phyloP scores from a whole-genome alignment of 2,797 vertebrate genomes.

The Enteromius mattozi region DNA sequence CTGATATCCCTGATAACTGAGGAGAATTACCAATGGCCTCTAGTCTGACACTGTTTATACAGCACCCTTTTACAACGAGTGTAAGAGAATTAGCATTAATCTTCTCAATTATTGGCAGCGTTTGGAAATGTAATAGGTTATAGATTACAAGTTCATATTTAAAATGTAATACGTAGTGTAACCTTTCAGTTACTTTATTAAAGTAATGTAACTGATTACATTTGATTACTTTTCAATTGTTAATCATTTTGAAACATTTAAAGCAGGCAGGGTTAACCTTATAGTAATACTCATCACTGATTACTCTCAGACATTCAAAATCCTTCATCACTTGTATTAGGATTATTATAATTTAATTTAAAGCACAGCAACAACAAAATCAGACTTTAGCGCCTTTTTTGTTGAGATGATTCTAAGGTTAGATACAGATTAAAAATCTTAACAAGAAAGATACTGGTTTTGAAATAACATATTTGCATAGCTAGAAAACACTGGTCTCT shows the following conservation, averaged over 20 bases:
- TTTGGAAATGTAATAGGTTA: neutral
- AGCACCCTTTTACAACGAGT: constrained; percentile 12
- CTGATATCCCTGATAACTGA: constrained; percentile 37
- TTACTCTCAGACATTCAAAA: neutral
- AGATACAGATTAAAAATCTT: no score
- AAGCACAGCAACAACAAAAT: neutral
- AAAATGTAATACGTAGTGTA: neutral
- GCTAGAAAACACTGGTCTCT: no score
- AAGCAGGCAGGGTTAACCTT: neutral
- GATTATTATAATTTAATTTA: neutral
- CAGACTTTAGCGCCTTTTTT: neutral
- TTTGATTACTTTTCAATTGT: neutral
- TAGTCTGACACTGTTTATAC: constrained; percentile 38
- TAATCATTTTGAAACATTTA: neutral
- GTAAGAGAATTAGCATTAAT: constrained; percentile 18
- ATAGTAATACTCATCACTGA: neutral
- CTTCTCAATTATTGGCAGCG: neutral
- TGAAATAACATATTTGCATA: no score
- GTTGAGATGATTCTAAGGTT: neutral
- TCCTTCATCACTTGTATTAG: neutral
- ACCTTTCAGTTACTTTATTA: neutral
- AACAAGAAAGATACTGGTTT: no score
- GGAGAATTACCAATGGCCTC: constrained; percentile 23
- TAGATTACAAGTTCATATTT: neutral
- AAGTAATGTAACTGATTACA: neutral